Base-by-base conservation (phyloP, 2,113 vertebrate species). In the Syngnathus scovelli region DNA sequence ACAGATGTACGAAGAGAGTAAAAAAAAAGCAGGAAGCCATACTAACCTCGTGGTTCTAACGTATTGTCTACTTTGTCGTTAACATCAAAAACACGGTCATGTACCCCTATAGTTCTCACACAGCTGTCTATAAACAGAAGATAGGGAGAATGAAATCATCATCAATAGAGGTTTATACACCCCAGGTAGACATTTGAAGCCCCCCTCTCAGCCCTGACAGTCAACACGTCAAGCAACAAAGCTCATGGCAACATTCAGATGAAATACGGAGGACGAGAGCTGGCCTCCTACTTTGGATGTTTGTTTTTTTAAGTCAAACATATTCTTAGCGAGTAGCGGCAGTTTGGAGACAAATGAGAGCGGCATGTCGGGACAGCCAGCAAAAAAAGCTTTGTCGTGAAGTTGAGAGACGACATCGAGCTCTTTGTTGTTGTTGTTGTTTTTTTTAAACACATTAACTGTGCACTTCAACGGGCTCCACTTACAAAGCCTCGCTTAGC, bases 21-120 rank as follows among this genome's bases (percentile, higher is more conserved):
- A 89, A 90, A 83, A 77, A 83, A 77, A 83, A 87, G 86, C 91
- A 94, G 90, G 78, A 94, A 94, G 93, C 92, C 93, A 98, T 98
- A 98, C 97, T 98, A 96, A 99, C 97, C 97, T 99, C 95, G 93
- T 94, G 96, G 96, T 95, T 99, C 96, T 98, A 98, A 96, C 91
- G 95, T 96, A 98, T 97, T 98, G 94, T 99, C 96, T 98, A 99
- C 95, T 97, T 96, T 99, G 94, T 98, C 95, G 94, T 97, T 96
- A 95, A 98, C 95, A 90, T 98, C 97, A 95, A 98, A 98, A 94
- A 98, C 95, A 88, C 95, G 95, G 92, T 99, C 96, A 94, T 98
- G 96, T 95, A 96, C 96, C 89, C 96, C 95, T 98, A 99, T 95
- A 95, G 95, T 98, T 98, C 97, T 98, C 96, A 96, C 93, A 94